A percentile compares a stretch with the other conserved stretches of the same genome.
Conservation (phyloP, 2,797 vertebrate species). For the Potorous gilbertii region DNA sequence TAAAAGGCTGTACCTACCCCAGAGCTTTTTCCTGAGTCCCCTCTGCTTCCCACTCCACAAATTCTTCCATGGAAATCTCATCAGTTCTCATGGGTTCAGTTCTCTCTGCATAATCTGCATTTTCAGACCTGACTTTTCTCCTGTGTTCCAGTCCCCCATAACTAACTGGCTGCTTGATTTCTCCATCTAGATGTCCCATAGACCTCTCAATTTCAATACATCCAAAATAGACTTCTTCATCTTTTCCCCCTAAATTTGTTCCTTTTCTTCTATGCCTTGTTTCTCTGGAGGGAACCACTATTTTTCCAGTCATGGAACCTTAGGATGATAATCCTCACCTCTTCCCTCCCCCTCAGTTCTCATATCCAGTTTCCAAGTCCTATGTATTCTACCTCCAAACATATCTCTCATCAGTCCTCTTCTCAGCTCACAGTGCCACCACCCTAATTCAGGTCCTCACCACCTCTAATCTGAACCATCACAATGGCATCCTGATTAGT, state of each 20-base stretch:
- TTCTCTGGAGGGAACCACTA: neutral
- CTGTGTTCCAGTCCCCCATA: neutral
- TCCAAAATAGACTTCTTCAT: neutral
- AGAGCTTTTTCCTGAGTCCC: neutral
- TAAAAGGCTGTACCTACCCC: neutral
- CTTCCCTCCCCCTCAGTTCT: neutral
- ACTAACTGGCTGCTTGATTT: neutral
- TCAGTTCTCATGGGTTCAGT: neutral
- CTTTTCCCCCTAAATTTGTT: neutral
- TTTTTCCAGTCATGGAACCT: neutral
- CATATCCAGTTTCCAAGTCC: neutral
- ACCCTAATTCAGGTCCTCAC: neutral
- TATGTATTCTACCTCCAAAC: neutral
- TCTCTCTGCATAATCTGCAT: neutral
- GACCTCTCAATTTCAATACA: neutral
- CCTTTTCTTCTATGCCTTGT: neutral
- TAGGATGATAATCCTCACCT: neutral
- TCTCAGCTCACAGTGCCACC: too few species aligned
- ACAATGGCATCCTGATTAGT: neutral
- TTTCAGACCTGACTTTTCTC: neutral
- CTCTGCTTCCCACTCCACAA: neutral
- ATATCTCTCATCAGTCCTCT: neutral
- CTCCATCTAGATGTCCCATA: neutral
- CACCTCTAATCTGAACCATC: neutral
- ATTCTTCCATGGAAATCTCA: neutral